These are phyloP conservation scores for Rutilus rutilus DNA, from an alignment of 2,113 vertebrate genomes.

Conservation along the genomic window DNA sequence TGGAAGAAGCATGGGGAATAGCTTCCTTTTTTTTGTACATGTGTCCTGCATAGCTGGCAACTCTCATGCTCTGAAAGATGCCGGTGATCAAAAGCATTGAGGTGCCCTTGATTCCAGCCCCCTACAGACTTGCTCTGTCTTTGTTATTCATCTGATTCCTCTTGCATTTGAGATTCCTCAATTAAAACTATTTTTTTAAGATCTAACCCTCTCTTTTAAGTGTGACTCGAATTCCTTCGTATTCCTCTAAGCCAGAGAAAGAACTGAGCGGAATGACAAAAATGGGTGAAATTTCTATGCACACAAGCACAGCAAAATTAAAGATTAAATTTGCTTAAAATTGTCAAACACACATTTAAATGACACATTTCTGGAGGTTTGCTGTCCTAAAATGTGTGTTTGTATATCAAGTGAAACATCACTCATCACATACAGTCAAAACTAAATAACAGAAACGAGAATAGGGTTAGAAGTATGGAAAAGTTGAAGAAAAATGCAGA, in stretches of 20 bases:
- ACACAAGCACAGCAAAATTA: neutral
- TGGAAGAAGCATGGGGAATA: neutral
- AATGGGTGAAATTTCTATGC: neutral
- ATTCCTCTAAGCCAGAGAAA: constrained; percentile 18
- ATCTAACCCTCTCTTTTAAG: constrained; percentile 43
- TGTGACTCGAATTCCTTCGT: constrained; percentile 29
- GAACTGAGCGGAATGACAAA: neutral
- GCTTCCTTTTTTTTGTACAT: constrained; percentile 4
- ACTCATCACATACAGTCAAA: neutral
- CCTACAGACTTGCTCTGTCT: constrained; percentile 45
- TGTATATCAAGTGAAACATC: neutral
- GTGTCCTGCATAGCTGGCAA: constrained; percentile 35
- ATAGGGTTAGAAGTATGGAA: neutral
- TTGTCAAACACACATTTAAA: constrained; percentile 2
- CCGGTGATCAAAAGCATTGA: constrained; percentile 49
- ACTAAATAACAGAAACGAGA: neutral
- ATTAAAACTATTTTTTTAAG: constrained; percentile 48
- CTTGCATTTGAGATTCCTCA: constrained; percentile 40
- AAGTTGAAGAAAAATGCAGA: neutral
- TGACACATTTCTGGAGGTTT: neutral
- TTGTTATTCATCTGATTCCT: constrained; percentile 46
- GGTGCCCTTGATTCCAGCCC: constrained; percentile 47
- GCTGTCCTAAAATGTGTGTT: neutral
- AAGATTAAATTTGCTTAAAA: neutral
- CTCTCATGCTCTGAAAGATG: neutral